Evolutionary conservation across 2,113 vertebrate species (phyloP).

Genomic region (Catagonus wagneri): DNA sequence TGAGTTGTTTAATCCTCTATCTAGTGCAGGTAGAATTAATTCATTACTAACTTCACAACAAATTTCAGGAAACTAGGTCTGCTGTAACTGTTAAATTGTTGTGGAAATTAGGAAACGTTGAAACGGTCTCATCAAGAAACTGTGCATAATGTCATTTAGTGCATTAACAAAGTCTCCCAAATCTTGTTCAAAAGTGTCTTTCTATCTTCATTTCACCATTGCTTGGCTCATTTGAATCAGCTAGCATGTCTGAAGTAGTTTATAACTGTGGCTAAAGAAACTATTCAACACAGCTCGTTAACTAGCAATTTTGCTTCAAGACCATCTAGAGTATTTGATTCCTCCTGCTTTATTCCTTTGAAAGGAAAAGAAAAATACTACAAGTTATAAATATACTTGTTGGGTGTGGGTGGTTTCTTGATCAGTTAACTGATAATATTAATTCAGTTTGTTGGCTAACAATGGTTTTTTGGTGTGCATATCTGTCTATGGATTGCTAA

Average conservation of each 20-base stretch:
- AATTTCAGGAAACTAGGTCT: conserved; percentile 79
- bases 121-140: conserved; percentile 77
- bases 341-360: conserved; percentile 16
- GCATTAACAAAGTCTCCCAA: conserved; percentile 56
- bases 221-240: conserved; percentile 72
- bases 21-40: conserved; percentile 74
- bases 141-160: conserved; percentile 64
- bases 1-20: conserved; percentile 45
- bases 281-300: conserved; percentile 77
- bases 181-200: conserved; percentile 62
- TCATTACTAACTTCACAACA: conserved; percentile 75
- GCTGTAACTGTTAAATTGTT: conserved; percentile 80
- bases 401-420: not conserved
- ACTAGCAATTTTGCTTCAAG: conserved; percentile 78
- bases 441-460: not conserved
- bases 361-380: not conserved
- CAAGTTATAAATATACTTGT: not conserved
- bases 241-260: conserved; percentile 64
- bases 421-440: not conserved
- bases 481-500: not conserved
- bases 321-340: conserved; percentile 58
- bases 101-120: conserved; percentile 74
- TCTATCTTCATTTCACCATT: conserved; percentile 65
- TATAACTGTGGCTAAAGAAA: conserved; percentile 66
- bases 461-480: not conserved